Conservation (phyloP, 2,888 invertebrate species). For the Agrotis segetum region DNA sequence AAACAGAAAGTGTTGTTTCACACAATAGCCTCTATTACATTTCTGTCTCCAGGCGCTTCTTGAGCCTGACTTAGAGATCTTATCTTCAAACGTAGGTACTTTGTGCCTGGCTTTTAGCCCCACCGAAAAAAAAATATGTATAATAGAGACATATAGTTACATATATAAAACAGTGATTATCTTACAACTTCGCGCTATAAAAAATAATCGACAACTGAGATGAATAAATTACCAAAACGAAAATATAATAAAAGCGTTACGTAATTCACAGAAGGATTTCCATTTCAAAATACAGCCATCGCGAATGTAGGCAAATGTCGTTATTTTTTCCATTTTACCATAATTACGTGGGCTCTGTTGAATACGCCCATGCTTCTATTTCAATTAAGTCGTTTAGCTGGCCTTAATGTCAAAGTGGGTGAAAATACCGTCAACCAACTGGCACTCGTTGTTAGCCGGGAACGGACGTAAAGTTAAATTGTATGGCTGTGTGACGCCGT, state of each 20-base stretch:
- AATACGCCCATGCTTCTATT: constrained; percentile 52
- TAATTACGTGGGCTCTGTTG: constrained; percentile 54
- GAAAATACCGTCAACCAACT: constrained; percentile 67
- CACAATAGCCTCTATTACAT: constrained; percentile 28
- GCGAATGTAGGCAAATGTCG: constrained; percentile 50
- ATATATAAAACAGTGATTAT: not conserved
- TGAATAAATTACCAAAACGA: constrained; percentile 35
- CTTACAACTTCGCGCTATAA: not conserved
- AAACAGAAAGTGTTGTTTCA: constrained; percentile 18
- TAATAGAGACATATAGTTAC: not conserved
- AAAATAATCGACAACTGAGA: constrained; percentile 36
- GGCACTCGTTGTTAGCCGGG: constrained; percentile 67
- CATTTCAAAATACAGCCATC: constrained; percentile 37
- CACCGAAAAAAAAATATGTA: constrained; percentile 12
- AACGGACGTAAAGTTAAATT: constrained; percentile 69
- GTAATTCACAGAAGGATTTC: constrained; percentile 40
- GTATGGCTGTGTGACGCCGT: constrained; percentile 67
- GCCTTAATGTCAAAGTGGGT: constrained; percentile 61
- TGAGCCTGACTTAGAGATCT: constrained; percentile 8
- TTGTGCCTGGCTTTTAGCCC: not conserved
- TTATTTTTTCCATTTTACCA: constrained; percentile 56
- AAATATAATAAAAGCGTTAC: constrained; percentile 38
- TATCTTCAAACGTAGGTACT: constrained; percentile 13
- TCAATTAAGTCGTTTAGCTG: constrained; percentile 62
- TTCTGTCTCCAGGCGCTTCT: constrained; percentile 19